Evolutionary conservation across 2,113 vertebrate genomes (phyloP).

Genomic region (Corvus cornix): DNA sequence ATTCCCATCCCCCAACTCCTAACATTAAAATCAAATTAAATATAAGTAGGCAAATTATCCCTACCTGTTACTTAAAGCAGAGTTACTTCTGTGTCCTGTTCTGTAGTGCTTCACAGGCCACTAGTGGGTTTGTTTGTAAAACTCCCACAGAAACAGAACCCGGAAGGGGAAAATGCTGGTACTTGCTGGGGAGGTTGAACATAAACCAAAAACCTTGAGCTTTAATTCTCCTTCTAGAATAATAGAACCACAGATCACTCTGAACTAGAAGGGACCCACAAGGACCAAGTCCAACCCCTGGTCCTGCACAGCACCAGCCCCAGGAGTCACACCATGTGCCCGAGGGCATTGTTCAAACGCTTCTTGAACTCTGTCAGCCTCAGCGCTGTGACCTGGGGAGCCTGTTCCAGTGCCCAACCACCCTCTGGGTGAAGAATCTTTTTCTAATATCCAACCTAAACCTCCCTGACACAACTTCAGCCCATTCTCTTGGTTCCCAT

Average conservation of each 20-base stretch:
- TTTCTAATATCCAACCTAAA: not conserved
- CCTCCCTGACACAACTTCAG: not conserved
- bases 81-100: not conserved
- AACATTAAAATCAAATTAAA: not conserved
- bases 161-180: not conserved
- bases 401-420: not conserved
- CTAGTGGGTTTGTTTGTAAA: not conserved
- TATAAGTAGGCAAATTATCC: not conserved
- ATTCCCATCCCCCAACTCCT: not conserved
- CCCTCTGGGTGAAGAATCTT: not conserved
- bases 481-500: fast-evolving
- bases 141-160: not conserved
- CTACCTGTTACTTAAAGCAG: not conserved
- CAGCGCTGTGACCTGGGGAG: not conserved
- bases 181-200: not conserved
- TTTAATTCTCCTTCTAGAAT: not conserved
- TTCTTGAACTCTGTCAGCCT: not conserved
- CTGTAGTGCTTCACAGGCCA: not conserved
- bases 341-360: fast-evolving
- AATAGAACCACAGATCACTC: not conserved
- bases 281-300: fast-evolving
- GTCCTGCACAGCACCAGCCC: not conserved
- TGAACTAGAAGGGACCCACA: not conserved
- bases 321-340: not conserved
- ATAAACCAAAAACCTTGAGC: not conserved